phyloP scores from a whole-genome alignment of 2,888 invertebrate genomes.

The Erpobdella octoculata region DNA sequence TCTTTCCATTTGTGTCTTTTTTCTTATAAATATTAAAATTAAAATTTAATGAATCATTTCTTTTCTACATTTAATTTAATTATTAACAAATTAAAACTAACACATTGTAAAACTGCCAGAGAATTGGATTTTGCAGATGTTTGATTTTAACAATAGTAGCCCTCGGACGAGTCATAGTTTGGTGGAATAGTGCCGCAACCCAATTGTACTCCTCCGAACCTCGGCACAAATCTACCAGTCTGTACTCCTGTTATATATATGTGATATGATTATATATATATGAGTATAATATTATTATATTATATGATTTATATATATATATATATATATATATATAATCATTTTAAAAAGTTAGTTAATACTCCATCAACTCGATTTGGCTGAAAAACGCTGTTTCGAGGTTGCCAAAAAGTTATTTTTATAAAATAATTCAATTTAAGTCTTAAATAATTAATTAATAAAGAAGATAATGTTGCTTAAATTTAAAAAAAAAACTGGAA shows the following conservation, averaged over 20 bases:
- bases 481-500: too few species aligned
- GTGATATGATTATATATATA: too few species aligned
- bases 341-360: too few species aligned
- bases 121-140: slow-evolving; percentile 47
- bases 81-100: slow-evolving; percentile 37
- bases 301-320: too few species aligned
- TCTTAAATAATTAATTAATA: too few species aligned
- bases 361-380: too few species aligned
- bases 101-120: slow-evolving; percentile 48
- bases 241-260: slow-evolving; percentile 37
- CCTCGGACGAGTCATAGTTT: slow-evolving; percentile 41
- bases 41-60: not conserved
- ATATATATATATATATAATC: too few species aligned
- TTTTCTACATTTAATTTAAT: not conserved
- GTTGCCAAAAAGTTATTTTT: too few species aligned
- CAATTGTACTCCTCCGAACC: slow-evolving; percentile 43
- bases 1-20: slow-evolving; percentile 35
- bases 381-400: too few species aligned
- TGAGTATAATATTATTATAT: too few species aligned
- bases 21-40: slow-evolving; percentile 28
- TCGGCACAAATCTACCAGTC: slow-evolving; percentile 40
- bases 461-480: too few species aligned
- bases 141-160: slow-evolving; percentile 42
- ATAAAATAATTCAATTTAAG: too few species aligned
- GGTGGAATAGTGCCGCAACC: slow-evolving; percentile 43